phyloP scores from a whole-genome alignment of 2,888 invertebrate species.

The Lampropteryx suffumata region DNA sequence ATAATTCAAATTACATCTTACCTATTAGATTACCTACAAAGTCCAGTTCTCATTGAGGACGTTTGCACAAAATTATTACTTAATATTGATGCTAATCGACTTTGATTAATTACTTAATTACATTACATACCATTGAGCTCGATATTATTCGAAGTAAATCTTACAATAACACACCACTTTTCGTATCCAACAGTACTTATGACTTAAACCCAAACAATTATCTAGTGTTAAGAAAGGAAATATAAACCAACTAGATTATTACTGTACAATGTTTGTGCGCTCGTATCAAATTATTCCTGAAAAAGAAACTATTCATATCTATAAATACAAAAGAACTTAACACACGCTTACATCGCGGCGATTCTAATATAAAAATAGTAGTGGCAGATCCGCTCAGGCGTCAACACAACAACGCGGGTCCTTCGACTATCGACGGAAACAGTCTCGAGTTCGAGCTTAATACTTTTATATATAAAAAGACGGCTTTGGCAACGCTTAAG shows the following conservation, averaged over 20 bases:
- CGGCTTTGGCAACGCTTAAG: conserved; percentile 70
- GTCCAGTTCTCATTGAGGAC: conserved; percentile 75
- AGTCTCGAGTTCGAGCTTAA: conserved; percentile 63
- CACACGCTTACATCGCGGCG: conserved; percentile 62
- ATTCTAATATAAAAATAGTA: conserved; percentile 76
- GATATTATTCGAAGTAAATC: conserved; percentile 77
- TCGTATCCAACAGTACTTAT: conserved; percentile 39
- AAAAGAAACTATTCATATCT: conserved; percentile 59
- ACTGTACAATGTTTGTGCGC: conserved; percentile 79
- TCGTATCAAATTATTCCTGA: conserved; percentile 72
- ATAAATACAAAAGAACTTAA: conserved; percentile 59
- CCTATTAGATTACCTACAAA: conserved; percentile 64
- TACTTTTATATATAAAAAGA: conserved; percentile 70
- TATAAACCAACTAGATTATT: conserved; percentile 58
- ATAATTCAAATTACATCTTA: conserved; percentile 65
- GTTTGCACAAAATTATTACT: conserved; percentile 69
- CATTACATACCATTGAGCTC: conserved; percentile 72
- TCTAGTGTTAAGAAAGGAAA: conserved; percentile 58
- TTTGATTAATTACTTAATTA: conserved; percentile 67
- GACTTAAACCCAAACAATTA: conserved; percentile 49
- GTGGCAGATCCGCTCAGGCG: conserved; percentile 63
- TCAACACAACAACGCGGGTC: conserved; percentile 61
- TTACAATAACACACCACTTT: conserved; percentile 55
- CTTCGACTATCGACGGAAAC: conserved; percentile 72
- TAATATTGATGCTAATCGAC: conserved; percentile 64